Evolutionary conservation across 2,888 invertebrate genomes (phyloP), one percentile per base, ranked within the genome.

Genomic region (Rotaria sp.): DNA sequence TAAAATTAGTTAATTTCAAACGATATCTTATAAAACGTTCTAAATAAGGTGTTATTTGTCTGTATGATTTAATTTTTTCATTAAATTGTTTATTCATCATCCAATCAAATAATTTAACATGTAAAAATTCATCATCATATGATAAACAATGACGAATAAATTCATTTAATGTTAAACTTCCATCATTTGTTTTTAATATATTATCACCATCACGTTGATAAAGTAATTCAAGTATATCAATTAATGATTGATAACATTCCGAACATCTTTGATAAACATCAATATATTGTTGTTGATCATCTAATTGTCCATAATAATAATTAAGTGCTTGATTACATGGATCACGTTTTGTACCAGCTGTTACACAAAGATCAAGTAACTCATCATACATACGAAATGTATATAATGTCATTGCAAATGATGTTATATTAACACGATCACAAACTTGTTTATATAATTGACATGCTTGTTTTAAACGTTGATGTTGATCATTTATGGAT

Each of bases 91-190:
- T 80, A 45, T 41, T 45, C 80, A 80, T 80, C 45, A 80, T 41
- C 80, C 80, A 80, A 80, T 80, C 80, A n/a, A 80, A 45, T 45
- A 80, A n/a, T 80, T 80, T 80, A 24, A 80, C 80, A 80, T 80
- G 80, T 26, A 80, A 38, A 80, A 80, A 80, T 80, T 80, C 80
- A 80, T 80, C 80, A 80, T 80, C 80, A 80, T 45, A 80, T 5
- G 80, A 80, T 80, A 80, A n/a, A 80, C 80, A 80, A 45, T 45
- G 45, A 45, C 45, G 80, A 45, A 80, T n/a, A 80, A 80, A 80
- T 41, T 80, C 80, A 45, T 45, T 80, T 8, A 80, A 80, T 18
- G 80, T n/a, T 45, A 45, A 45, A 45, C 45, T n/a, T 80, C 45
- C 45, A 80, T 80, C 45, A 26, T 26, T 80, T 26, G 13, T 80